Conservation (phyloP, 2,113 vertebrate species). For the Stigmatopora nigra region DNA sequence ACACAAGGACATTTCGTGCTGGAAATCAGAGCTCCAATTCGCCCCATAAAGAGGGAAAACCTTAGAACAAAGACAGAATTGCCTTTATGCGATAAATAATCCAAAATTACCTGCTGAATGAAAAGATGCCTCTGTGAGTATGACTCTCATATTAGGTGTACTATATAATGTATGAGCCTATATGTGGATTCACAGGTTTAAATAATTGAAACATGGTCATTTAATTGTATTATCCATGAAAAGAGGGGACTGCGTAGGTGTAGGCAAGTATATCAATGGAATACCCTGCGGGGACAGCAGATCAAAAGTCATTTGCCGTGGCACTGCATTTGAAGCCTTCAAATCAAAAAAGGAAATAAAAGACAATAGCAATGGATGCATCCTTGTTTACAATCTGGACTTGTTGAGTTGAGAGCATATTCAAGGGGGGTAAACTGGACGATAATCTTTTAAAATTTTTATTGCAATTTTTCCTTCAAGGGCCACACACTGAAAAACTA, state of each 20-base stretch:
- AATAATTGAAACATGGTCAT: slow-evolving; percentile 68
- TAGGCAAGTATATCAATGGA: slow-evolving; percentile 62
- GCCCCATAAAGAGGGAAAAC: slow-evolving; percentile 31
- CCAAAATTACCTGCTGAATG: slow-evolving; percentile 7
- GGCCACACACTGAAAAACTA: no score
- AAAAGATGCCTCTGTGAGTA: not conserved
- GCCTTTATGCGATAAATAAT: not conserved
- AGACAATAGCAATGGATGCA: slow-evolving; percentile 5
- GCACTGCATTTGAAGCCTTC: slow-evolving; percentile 54
- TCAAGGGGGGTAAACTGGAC: no score
- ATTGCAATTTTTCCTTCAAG: no score
- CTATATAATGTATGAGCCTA: slow-evolving; percentile 33
- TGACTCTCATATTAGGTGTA: slow-evolving; percentile 15
- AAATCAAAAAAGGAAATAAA: slow-evolving; percentile 50
- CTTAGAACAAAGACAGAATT: slow-evolving; percentile 29
- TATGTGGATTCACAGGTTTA: slow-evolving; percentile 50
- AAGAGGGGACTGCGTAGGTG: slow-evolving; percentile 9
- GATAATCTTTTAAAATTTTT: no score
- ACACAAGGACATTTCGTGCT: slow-evolving; percentile 67
- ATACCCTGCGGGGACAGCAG: slow-evolving; percentile 47
- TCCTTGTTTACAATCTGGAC: not conserved
- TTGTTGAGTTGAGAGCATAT: no score
- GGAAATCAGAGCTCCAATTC: slow-evolving; percentile 59
- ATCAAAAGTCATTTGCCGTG: slow-evolving; percentile 62
- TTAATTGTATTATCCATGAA: slow-evolving; percentile 62